Percentiles rank a stretch among this genome's conserved stretches.
phyloP scores from a whole-genome alignment of 2,113 vertebrate species.

The Galeopterus variegatus region DNA sequence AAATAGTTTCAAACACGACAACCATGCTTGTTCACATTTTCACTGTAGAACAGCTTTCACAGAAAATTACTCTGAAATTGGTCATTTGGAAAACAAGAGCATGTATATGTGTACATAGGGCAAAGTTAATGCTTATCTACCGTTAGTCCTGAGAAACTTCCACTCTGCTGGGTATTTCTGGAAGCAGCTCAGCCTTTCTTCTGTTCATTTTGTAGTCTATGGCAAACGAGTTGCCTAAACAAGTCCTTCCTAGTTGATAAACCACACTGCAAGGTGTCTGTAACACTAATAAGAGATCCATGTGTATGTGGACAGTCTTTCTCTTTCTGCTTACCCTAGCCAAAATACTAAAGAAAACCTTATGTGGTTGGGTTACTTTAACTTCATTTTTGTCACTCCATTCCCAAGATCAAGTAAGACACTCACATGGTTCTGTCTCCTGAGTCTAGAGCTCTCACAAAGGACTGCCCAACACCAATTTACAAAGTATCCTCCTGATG shows the following conservation, averaged over 20 bases:
- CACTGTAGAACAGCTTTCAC: background rate
- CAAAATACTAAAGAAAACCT: background rate
- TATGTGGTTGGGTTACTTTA: background rate
- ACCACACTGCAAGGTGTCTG: background rate
- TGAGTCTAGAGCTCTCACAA: background rate
- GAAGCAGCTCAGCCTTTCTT: slow-evolving; percentile 1
- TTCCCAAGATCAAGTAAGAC: background rate
- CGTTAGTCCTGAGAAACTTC: background rate
- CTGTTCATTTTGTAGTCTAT: background rate
- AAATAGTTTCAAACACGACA: background rate
- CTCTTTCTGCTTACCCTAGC: background rate
- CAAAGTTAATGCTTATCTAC: background rate
- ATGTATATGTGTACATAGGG: background rate
- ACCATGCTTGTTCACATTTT: background rate
- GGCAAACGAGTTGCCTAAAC: background rate
- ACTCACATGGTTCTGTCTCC: background rate
- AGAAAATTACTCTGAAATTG: slow-evolving; percentile 33
- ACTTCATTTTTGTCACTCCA: background rate
- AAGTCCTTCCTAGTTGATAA: background rate
- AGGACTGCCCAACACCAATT: background rate
- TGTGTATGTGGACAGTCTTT: background rate
- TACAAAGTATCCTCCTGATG: slow-evolving; percentile 13
- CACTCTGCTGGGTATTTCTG: slow-evolving; percentile 14
- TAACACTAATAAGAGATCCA: background rate
- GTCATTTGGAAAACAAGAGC: background rate